Evolutionary conservation across 2,113 vertebrate genomes (phyloP), one percentile per base, ranked within the genome.

Genomic region (Symphodus melops): DNA sequence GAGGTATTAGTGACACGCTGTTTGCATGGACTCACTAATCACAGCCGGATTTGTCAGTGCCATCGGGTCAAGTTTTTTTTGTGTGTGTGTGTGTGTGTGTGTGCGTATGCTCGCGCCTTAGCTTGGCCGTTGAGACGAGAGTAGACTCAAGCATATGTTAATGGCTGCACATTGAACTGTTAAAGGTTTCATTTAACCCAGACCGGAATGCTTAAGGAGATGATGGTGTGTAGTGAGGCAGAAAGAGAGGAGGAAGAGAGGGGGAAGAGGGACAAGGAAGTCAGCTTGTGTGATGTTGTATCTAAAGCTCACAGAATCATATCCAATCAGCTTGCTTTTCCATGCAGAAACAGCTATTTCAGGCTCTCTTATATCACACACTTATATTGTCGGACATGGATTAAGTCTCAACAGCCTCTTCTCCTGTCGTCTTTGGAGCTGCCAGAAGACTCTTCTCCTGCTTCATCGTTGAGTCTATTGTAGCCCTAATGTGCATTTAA

Each of bases 151-250:
- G 87, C 88, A 87, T 93, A 92, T 91, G 90, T 81, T 91, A 92
- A 92, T 91, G 88, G 83, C 20, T 93, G 90, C 91, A 93, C 89
- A 92, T 83, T 91, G 89, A 91, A 91, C 90, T 92, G 90, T 91
- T 92, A 92, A 91, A 90, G 86, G 87, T 93, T 91, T 89, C 87
- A 91, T 93, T 93, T 92, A 92, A 93, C 92, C 92, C 90, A 88
- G 86, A 74, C 84, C 83, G 79, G 84, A 92, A 90, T 86, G 86
- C 89, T 93, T 91, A 89, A 90, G 89, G 85, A 92, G 91, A 91
- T 91, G 89, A 90, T 91, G 14, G 86, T 83, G 90, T 90, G 88
- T 87, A 91, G 81, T 84, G 90, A 92, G 85, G 89, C 88, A 85
- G 86, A 91, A 87, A 83, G 78, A 82, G 70, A 81, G 78, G 79